Evolutionary conservation across 2,113 vertebrate genomes (phyloP).

Genomic region (Heteronetta atricapilla): DNA sequence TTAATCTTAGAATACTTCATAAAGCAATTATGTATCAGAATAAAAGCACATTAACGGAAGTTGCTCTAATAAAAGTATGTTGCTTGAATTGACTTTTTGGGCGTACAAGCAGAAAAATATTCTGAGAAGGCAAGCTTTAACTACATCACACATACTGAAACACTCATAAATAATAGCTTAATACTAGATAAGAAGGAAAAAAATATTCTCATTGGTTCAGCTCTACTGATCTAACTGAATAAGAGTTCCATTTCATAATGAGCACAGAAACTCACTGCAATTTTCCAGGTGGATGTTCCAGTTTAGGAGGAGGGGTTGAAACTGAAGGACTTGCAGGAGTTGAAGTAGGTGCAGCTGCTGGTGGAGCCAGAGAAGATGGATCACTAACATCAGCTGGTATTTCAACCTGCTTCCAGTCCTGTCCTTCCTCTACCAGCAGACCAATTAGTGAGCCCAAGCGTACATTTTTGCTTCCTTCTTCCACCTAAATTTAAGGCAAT

Average conservation of each 20-base stretch:
- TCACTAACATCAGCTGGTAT: slow-evolving; percentile 76
- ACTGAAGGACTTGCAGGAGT: slow-evolving; percentile 37
- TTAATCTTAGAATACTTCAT: background rate
- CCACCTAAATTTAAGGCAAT: slow-evolving; percentile 76
- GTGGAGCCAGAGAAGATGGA: slow-evolving; percentile 34
- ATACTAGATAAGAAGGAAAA: background rate
- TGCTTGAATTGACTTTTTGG: background rate
- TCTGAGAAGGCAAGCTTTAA: background rate
- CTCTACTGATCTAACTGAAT: background rate
- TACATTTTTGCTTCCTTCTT: slow-evolving; percentile 90
- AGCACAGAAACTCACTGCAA: slow-evolving; percentile 62
- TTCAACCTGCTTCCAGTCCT: slow-evolving; percentile 94
- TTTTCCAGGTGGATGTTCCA: slow-evolving; percentile 50
- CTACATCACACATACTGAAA: background rate
- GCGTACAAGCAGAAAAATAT: background rate
- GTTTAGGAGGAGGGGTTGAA: slow-evolving; percentile 41
- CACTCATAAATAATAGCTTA: background rate
- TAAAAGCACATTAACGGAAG: background rate
- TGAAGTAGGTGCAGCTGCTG: slow-evolving; percentile 4
- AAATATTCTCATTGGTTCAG: background rate
- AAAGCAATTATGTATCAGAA: background rate
- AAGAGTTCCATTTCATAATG: background rate
- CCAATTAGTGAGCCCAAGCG: slow-evolving; percentile 89
- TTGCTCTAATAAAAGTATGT: background rate
- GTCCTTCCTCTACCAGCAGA: slow-evolving; percentile 92